These are phyloP conservation scores for Muscicapa comitata DNA, from an alignment of 2,797 vertebrate species.

Conservation along the genomic window DNA sequence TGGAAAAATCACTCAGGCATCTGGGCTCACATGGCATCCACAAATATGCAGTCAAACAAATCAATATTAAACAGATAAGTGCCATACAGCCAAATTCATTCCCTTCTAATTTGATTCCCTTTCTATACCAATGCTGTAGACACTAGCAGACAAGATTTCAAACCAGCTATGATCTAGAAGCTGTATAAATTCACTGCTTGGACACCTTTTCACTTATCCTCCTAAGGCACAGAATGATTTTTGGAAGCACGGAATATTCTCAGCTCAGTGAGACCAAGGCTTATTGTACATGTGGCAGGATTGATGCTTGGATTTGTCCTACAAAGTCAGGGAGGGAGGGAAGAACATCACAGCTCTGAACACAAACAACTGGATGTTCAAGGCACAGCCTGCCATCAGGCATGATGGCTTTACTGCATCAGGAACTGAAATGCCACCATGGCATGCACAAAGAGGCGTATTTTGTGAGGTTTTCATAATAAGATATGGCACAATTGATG, in stretches of 20 bases:
- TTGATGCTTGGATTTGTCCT: background rate
- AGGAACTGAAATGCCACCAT: background rate
- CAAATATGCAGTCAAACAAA: background rate
- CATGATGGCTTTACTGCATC: background rate
- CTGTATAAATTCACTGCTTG: constrained; percentile 41
- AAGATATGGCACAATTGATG: background rate
- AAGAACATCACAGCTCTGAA: background rate
- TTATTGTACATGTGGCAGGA: background rate
- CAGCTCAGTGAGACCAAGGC: background rate
- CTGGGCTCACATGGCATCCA: background rate
- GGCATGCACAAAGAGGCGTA: background rate
- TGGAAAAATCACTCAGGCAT: background rate
- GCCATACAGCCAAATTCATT: background rate
- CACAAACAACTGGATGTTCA: background rate
- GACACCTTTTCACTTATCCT: constrained; percentile 37
- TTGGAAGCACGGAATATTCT: background rate
- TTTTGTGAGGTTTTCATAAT: background rate
- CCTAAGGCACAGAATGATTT: background rate
- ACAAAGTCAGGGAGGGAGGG: background rate
- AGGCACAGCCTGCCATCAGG: background rate
- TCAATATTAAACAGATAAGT: constrained; percentile 5
- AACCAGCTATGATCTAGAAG: background rate
- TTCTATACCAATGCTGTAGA: background rate
- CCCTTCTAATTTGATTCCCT: background rate
- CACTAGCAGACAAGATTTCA: background rate